Base-by-base conservation (phyloP, 2,113 vertebrate genomes). In the Thymallus thymallus region DNA sequence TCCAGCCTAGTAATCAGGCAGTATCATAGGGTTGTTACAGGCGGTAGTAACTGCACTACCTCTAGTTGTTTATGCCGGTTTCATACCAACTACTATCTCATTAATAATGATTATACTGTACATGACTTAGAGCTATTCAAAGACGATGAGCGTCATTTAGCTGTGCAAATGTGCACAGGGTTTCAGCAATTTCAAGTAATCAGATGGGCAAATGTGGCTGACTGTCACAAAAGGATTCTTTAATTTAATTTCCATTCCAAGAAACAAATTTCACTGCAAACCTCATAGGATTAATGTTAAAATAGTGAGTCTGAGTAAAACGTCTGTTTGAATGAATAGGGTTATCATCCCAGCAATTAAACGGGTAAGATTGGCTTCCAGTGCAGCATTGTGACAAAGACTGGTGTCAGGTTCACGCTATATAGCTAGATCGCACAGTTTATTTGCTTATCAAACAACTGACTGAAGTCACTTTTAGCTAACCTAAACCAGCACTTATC, bases 381-480 rank as follows among this genome's bases (percentile, higher is more conserved):
- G 20, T 4, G 51, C 3, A 55, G 51, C 20, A 6, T 14, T 55
- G 20, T 55, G 18, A 20, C 51, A 20, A 55, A 55, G 56, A 22
- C 56, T 22, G 56, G n/a, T 60, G 56, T 60, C 48, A 51, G 56
- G n/a, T 60, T 60, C 56, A 60, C n/a, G n/a, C 23, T 60, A 23
- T 13, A 23, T 60, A 6, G 13, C 20, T 9, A 23, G 20, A 60
- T 60, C 2, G 35, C 35, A 41, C 35, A 12, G n/a, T 60, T 60
- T 60, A 60, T 60, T 60, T 60, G 56, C n/a, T 60, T 60, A 60
- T 60, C 18, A 22, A n/a, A n/a, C 6, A 60, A 60, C n/a, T 60
- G 56, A n/a, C 56, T 60, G 51, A 60, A 9, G 56, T 23, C 18
- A 60, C 6, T 9, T 18, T 69, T 20, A 51, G 48, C 48, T 0